Evolutionary conservation across 2,888 invertebrate genomes (phyloP), one percentile per base, ranked within the genome.

Genomic region (Cyaniris semiargus): DNA sequence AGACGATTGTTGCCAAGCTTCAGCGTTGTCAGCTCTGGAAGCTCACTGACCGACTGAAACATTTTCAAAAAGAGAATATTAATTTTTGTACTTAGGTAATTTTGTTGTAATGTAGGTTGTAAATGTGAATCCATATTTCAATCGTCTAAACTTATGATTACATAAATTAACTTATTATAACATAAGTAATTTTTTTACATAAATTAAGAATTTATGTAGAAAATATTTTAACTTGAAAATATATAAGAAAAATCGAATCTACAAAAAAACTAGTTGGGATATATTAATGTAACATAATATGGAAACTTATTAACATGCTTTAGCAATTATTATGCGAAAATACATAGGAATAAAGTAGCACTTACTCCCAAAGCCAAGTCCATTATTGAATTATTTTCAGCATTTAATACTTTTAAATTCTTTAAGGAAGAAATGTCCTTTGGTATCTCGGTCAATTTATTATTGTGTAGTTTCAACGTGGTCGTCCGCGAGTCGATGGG

Each of bases 31-130:
- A 94, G 81, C 79, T 90, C 88, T 2, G 89, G 87, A 75, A 94
- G 85, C 80, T 93, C 91, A 80, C 93, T 93, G 77, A 94, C 83
- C 3, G 93, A 92, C 93, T 94, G 88, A 83, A 92, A 92, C 76
- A 38, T 58, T 77, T n/a, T 66, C 27, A 75, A 76, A 75, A 15
- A 31, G 15, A 66, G 1, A 38, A 21, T 70, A 71, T 70, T 15
- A 75, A 15, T 70, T 2, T 71, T 10, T 31, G 23, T 38, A 70
- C 15, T 70, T 8, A 21, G n/a, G 53, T 56, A 56, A 56, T 56
- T n/a, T 56, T 56, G 56, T n/a, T 18, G 15, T 56, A 5, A 56
- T 48, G 3, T 15, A 34, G 6, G n/a, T n/a, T n/a, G n/a, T n/a
- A n/a, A 38, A 38, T 38, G 38, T 38, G 10, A 38, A 38, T 38